Conservation (phyloP, 2,113 vertebrate species). For the Brevimyrus niger region DNA sequence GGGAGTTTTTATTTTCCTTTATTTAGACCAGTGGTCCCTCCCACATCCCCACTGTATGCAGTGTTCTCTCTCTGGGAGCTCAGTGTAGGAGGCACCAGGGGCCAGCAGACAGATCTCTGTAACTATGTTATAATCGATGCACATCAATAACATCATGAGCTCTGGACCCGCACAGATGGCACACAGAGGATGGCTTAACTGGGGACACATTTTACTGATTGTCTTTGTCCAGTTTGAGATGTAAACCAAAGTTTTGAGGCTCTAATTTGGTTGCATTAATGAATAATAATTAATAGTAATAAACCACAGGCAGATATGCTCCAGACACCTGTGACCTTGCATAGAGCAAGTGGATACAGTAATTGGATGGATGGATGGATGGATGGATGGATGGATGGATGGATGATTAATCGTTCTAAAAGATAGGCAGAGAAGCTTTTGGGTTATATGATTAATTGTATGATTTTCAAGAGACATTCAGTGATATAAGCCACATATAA, state of each 20-base stretch:
- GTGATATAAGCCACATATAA: no score
- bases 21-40: neutral
- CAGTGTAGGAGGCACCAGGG: neutral
- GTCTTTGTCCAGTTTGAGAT: neutral
- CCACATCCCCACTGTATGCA: neutral
- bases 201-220: neutral
- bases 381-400: neutral
- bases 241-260: neutral
- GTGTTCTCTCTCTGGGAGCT: neutral
- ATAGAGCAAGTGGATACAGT: neutral
- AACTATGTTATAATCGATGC: neutral
- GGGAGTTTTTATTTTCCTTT: neutral
- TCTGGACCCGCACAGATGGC: neutral
- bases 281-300: neutral
- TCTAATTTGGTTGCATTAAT: neutral
- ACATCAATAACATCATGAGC: neutral
- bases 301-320: neutral
- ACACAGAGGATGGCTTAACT: neutral
- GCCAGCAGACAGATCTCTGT: neutral
- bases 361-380: neutral
- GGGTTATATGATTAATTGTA: neutral
- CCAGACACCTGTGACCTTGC: neutral
- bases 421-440: neutral
- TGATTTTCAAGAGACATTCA: neutral
- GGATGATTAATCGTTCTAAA: neutral